Base-by-base conservation (phyloP, 2,113 vertebrate species). In the Pithys albifrons region DNA sequence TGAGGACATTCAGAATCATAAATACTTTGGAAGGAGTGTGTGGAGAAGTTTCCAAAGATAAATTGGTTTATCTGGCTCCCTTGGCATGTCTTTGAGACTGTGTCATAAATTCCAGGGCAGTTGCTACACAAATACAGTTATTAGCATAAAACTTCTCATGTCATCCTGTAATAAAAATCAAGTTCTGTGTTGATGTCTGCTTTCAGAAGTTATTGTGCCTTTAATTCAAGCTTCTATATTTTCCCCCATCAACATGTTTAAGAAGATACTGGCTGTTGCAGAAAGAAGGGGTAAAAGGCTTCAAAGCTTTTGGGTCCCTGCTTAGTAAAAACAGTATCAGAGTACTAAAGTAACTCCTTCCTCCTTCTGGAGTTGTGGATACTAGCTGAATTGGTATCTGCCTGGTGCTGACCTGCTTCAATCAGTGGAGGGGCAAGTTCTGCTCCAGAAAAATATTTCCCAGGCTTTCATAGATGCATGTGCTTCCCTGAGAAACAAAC, bases 61-160 rank as follows among this genome's bases (percentile, higher is more conserved):
- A 58, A 88, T 19, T 71, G 10, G 12, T 94, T 93, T 89, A 64
- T 92, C 79, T 86, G 41, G 2, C 65, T 78, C 14, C 29, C 18
- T 25, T 92, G 58, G 49, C 83, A 78, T 80, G 45, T 55, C 69
- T 95, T 93, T 93, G 85, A 86, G 93, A 76, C 29, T 51, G 31
- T 80, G 33, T 69, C 35, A 48, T 92, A 67, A 89, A 73, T 89
- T 84, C 59, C 48, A 57, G 71, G 22, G 80, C 31, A 72, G 48
- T 51, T 75, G 69, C 46, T 84, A 51, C 33, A 55, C 16, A 77
- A 78, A 62, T 79, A 55, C 8, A 61, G 14, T 67, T 91, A 55
- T 12, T 49, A 35, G 12, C 13, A 23, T 77, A 85, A 79, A 91
- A 64, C 9, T 74, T 91, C 17, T 55, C 65, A n/a, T 52, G 39